Conservation (phyloP, 2,888 invertebrate species). For the Iphiclides podalirius region DNA sequence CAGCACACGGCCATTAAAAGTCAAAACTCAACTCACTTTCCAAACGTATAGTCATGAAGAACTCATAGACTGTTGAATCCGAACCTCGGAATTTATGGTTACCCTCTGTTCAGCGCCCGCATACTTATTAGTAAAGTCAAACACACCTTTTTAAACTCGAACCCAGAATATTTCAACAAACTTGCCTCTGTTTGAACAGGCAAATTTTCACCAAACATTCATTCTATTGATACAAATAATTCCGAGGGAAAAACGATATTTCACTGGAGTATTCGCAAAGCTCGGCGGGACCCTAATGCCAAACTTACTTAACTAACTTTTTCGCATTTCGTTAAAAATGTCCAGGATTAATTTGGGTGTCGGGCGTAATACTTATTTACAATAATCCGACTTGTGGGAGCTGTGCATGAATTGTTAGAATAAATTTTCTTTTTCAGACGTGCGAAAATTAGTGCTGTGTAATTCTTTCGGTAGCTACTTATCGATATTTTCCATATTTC, state of each 20-base stretch:
- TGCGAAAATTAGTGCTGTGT: slow-evolving; percentile 45
- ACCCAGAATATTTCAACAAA: slow-evolving; percentile 47
- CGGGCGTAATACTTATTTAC: slow-evolving; percentile 75
- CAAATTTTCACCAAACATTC: slow-evolving; percentile 63
- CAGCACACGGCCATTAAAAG: no score
- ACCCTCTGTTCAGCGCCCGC: slow-evolving; percentile 47
- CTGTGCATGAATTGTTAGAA: slow-evolving; percentile 62
- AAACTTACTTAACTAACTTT: slow-evolving; percentile 71
- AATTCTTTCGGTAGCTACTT: slow-evolving; percentile 24
- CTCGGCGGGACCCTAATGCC: slow-evolving; percentile 39
- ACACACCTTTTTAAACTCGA: slow-evolving; percentile 70
- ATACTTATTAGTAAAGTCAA: slow-evolving; percentile 75
- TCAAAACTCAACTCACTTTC: slow-evolving; percentile 6
- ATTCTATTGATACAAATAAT: slow-evolving; percentile 77
- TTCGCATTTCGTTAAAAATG: slow-evolving; percentile 69
- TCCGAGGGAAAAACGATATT: slow-evolving; percentile 63
- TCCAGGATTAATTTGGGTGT: slow-evolving; percentile 69
- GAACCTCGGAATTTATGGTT: slow-evolving; percentile 37
- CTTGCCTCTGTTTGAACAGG: slow-evolving; percentile 60
- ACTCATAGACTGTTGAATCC: slow-evolving; percentile 47
- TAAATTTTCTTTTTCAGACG: slow-evolving; percentile 64
- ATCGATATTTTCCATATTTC: slow-evolving; percentile 28
- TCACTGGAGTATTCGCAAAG: slow-evolving; percentile 56
- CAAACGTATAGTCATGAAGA: slow-evolving; percentile 35
- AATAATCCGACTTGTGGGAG: slow-evolving; percentile 74